These are phyloP conservation scores for Ferrisia virgata DNA, from an alignment of 2,888 invertebrate species.

Conservation along the genomic window DNA sequence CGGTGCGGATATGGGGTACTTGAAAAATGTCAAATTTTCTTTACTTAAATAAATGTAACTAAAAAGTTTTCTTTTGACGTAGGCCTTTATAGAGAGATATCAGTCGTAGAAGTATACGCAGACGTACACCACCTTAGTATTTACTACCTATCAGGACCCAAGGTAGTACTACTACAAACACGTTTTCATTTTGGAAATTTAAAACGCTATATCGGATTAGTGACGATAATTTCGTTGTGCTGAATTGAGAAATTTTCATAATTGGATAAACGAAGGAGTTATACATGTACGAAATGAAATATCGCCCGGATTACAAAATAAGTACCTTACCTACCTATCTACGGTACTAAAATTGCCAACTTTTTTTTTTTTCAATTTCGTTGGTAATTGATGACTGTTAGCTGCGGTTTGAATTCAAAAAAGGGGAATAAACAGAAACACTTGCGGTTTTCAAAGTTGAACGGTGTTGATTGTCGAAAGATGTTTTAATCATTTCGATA, in stretches of 20 bases:
- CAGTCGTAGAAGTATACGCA: too few species aligned
- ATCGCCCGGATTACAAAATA: not conserved
- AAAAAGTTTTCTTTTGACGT: not conserved
- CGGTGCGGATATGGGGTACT: not conserved
- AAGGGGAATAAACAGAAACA: too few species aligned
- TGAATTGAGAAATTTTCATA: conserved; percentile 12
- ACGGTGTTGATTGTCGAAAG: too few species aligned
- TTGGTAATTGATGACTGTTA: too few species aligned
- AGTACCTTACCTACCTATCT: too few species aligned
- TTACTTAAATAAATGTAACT: not conserved
- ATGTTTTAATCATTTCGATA: too few species aligned
- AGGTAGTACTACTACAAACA: too few species aligned
- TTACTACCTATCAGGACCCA: too few species aligned
- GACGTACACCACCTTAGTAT: too few species aligned
- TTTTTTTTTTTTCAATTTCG: not conserved
- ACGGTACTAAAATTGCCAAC: not conserved
- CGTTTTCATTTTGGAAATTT: not conserved
- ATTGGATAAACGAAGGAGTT: conserved; percentile 1
- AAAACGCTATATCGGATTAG: not conserved
- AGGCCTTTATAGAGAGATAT: too few species aligned
- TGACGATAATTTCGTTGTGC: not conserved
- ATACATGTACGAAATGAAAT: not conserved
- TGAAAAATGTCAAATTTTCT: not conserved
- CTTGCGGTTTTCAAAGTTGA: too few species aligned
- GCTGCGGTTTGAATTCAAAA: too few species aligned